A percentile compares a stretch with the other conserved stretches of the same genome.
These are phyloP conservation scores for Nymphalis polychloros DNA, from an alignment of 2,888 invertebrate genomes.

Conservation along the genomic window DNA sequence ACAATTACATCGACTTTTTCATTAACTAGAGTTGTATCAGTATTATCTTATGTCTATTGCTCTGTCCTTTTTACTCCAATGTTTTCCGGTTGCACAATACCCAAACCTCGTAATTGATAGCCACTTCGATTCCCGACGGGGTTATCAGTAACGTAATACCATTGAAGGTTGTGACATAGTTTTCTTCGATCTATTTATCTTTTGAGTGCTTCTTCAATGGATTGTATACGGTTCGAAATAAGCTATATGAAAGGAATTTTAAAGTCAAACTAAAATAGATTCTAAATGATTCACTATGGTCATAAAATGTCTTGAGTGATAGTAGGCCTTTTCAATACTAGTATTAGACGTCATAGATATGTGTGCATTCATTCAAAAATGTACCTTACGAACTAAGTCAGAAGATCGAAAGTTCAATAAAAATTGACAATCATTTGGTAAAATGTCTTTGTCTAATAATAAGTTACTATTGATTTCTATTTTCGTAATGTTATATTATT, in stretches of 20 bases:
- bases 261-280: constrained; percentile 7
- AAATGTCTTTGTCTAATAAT: neutral
- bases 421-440: neutral
- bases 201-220: constrained; percentile 52
- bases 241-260: constrained; percentile 13
- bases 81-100: constrained; percentile 66
- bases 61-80: constrained; percentile 32
- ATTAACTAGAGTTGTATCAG: no score
- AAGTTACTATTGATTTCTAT: no score
- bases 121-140: constrained; percentile 62
- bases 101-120: constrained; percentile 66
- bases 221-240: neutral
- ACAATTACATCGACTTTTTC: no score
- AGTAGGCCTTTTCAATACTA: neutral
- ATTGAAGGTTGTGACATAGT: constrained; percentile 76
- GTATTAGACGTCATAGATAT: neutral
- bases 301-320: neutral
- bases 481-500: no score
- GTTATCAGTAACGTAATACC: constrained; percentile 68
- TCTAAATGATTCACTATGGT: neutral
- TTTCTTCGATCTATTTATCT: constrained; percentile 67
- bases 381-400: neutral
- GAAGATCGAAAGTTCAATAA: neutral
- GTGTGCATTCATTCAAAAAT: neutral
- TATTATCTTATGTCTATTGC: neutral